Evolutionary conservation across 2,888 invertebrate species (phyloP).

Genomic region (Psylliodes chrysocephalus): DNA sequence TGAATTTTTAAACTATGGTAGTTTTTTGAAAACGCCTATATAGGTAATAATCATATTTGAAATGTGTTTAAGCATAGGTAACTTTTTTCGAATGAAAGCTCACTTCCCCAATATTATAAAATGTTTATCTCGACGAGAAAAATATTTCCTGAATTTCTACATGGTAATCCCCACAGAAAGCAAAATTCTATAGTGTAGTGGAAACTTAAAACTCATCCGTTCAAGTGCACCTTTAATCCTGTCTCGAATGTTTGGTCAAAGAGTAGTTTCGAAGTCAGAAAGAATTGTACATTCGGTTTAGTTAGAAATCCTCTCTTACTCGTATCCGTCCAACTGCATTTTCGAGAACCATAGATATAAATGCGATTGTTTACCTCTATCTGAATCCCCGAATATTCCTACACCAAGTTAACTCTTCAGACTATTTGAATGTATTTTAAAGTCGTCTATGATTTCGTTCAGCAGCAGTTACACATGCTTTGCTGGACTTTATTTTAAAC

Average conservation of each 20-base stretch:
- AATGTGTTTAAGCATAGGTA: no score
- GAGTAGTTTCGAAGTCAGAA: neutral
- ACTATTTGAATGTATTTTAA: no score
- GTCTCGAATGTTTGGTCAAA: neutral
- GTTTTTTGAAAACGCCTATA: no score
- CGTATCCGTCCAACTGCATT: neutral
- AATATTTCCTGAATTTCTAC: neutral
- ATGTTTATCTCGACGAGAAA: neutral
- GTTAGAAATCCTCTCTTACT: conserved; percentile 9
- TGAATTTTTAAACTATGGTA: no score
- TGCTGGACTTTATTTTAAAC: no score
- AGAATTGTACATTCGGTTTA: conserved; percentile 7
- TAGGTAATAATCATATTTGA: no score
- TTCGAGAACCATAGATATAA: neutral
- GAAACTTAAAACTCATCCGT: conserved; percentile 9
- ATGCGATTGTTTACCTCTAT: neutral
- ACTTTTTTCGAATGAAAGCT: neutral
- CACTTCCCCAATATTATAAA: neutral
- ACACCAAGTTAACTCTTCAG: no score
- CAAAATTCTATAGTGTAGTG: neutral
- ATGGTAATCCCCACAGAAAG: neutral
- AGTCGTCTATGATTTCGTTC: no score
- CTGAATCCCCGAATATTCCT: no score
- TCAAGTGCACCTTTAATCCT: conserved; percentile 11
- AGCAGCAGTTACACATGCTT: no score